These are phyloP conservation scores for Apostichopus parvimensis DNA, from an alignment of 35 echinoderm and acorn worm genomes.

Conservation along the genomic window DNA sequence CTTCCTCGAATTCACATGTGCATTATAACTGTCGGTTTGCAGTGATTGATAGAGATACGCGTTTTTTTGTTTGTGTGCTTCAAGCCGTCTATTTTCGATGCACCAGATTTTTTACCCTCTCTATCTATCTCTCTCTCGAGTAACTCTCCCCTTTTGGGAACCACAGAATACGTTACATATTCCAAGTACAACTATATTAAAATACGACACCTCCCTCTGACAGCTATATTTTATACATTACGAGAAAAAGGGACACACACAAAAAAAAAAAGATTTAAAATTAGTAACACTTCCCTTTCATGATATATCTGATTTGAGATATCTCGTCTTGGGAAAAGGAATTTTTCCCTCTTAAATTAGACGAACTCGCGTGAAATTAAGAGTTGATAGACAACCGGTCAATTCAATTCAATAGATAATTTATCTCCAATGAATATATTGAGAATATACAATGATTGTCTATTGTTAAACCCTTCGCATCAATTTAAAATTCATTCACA, in stretches of 20 bases:
- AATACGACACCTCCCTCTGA: neutral
- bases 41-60: neutral
- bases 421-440: neutral
- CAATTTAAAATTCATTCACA: neutral
- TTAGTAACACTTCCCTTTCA: neutral
- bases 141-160: neutral
- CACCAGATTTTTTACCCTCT: neutral
- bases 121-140: neutral
- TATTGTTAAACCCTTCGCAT: neutral
- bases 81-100: too few species aligned
- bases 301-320: neutral
- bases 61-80: too few species aligned
- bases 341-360: slow-evolving; percentile 5
- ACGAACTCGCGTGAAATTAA: neutral
- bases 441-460: neutral
- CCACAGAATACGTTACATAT: neutral
- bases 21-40: too few species aligned
- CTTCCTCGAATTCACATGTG: too few species aligned
- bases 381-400: neutral
- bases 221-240: neutral
- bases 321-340: neutral
- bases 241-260: neutral
- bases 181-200: neutral
- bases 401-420: neutral
- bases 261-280: neutral